Evolutionary conservation across 2,888 invertebrate species (phyloP), one percentile per base, ranked within the genome.

Genomic region (Camponotus fellah): DNA sequence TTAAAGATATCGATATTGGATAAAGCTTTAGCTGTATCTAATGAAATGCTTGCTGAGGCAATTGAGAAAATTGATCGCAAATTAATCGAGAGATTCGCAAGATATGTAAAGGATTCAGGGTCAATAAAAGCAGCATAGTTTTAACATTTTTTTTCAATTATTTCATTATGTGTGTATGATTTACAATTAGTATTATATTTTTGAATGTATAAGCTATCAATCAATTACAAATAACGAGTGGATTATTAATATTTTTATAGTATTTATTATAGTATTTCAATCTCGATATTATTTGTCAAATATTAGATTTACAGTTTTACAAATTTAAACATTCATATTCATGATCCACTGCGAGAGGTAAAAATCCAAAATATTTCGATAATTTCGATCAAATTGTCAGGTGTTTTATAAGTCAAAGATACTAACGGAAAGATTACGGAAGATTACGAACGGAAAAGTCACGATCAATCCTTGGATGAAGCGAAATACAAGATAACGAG

Each of bases 371-470:
- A 34, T 46, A 60, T 69, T 69, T 17, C 17, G 32, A 9, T 60
- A 79, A 60, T 79, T 21, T 40, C 43, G 8, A 9, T 43, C 21
- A 37, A 60, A 71, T 71, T 79, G 71, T 34, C 58, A 71, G 58
- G 10, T 77, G 58, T 46, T 71, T 80, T 21, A 37, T 37, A 34
- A 80, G 46, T 60, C 34, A 60, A 26, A 26, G 26, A 26, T 26
- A 26, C 26, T 26, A 2, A 26, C 26, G 26, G 26, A 26, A 26
- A 26, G 26, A 26, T 26, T 46, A 60, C 34, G 43, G 46, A 60
- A 68, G 58, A 60, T 79, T 46, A 60, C 34, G 60, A 17, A 2
- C 17, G 32, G n/a, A 12, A 80, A 71, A 71, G 46, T 71, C 71
- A 37, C 49, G 72, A 80, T 46, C 21, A 60, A 80, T 80, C 26